Conservation (phyloP, 2,888 invertebrate species). For the Masnerella sp. region DNA sequence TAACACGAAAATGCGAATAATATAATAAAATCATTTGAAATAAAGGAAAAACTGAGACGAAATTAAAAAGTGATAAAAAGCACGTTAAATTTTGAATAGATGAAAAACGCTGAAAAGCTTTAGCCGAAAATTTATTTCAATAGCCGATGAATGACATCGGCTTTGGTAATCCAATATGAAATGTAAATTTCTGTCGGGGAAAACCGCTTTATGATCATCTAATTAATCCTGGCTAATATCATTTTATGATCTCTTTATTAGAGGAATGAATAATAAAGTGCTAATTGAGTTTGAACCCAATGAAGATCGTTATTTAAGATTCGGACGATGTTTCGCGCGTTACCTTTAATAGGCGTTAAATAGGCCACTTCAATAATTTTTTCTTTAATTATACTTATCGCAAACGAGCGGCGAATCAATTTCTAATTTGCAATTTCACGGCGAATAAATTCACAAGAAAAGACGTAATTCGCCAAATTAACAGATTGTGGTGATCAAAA, state of each 20-base stretch:
- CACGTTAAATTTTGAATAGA: no score
- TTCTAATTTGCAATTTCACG: no score
- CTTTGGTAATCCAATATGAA: constrained; percentile 23
- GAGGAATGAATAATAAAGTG: constrained; percentile 27
- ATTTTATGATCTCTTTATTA: constrained; percentile 41
- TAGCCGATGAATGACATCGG: constrained; percentile 2
- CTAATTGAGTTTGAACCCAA: constrained; percentile 24
- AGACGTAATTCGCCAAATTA: no score
- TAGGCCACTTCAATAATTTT: not conserved
- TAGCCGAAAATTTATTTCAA: constrained; percentile 13
- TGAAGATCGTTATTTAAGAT: constrained; percentile 22
- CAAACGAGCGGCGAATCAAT: not conserved
- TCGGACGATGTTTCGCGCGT: not conserved
- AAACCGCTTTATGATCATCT: constrained; percentile 21
- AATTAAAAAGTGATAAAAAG: no score
- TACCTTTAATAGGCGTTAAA: not conserved
- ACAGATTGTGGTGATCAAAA: no score
- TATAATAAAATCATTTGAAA: not conserved
- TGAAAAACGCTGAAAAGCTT: not conserved
- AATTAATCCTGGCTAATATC: constrained; percentile 40
- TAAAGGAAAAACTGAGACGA: not conserved
- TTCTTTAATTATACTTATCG: not conserved
- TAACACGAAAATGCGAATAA: no score
- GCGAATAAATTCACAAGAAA: no score
- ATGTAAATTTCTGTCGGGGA: constrained; percentile 17